A percentile compares a stretch with the other conserved stretches of the same genome.
Evolutionary conservation across 2,113 vertebrate genomes (phyloP).

Genomic region (Burhinus bistriatus): DNA sequence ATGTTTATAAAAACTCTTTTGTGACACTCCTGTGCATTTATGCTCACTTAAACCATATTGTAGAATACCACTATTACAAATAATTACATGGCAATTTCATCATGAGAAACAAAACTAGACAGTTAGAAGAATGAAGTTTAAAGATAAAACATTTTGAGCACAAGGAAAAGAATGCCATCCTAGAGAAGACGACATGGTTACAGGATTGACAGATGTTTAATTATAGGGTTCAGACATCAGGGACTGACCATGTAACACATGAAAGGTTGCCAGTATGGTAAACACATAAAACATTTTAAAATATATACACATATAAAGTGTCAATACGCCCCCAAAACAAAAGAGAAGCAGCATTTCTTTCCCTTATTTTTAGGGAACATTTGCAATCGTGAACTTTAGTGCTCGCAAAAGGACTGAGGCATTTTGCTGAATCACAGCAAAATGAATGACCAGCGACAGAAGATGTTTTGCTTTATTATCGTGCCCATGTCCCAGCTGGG

Average conservation of each 20-base stretch:
- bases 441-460: not conserved
- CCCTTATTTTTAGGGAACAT: not conserved
- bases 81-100: conserved; percentile 24
- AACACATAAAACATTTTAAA: not conserved
- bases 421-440: not conserved
- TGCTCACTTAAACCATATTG: not conserved
- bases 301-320: too few relatives aligned
- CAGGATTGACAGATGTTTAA: not conserved
- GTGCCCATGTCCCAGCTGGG: not conserved
- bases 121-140: not conserved
- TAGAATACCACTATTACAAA: not conserved
- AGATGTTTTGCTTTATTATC: not conserved
- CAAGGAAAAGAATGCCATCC: not conserved
- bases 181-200: not conserved
- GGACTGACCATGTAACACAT: not conserved
- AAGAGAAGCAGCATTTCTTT: not conserved
- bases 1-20: not conserved
- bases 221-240: not conserved
- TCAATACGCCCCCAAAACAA: not conserved
- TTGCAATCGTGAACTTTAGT: not conserved
- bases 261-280: not conserved
- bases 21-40: not conserved
- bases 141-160: not conserved
- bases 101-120: not conserved
- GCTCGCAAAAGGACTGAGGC: not conserved